Conservation (phyloP, 2,888 invertebrate genomes). For the Ophioninae sp. region DNA sequence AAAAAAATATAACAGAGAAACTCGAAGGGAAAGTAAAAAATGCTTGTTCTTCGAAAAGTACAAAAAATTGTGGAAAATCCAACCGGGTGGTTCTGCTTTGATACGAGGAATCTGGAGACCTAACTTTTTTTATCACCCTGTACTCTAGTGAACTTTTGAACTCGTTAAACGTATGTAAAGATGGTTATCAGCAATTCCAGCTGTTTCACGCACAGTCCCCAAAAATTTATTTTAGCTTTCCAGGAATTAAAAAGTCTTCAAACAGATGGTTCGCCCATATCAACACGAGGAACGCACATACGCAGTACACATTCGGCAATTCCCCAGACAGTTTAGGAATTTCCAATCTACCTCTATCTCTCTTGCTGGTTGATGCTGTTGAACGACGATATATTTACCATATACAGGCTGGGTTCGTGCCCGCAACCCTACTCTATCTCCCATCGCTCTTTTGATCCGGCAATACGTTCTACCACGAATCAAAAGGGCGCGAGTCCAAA, state of each 20-base stretch:
- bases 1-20: background rate
- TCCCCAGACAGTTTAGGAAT: conserved; percentile 57
- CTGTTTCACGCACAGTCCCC: background rate
- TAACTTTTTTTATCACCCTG: background rate
- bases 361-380: conserved; percentile 25
- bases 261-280: background rate
- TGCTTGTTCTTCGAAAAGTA: background rate
- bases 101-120: background rate
- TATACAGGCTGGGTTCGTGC: conserved; percentile 21
- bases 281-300: background rate
- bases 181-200: background rate
- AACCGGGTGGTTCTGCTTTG: background rate
- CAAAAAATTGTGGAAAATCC: background rate
- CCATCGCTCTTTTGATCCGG: conserved; percentile 4
- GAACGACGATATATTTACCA: conserved; percentile 45
- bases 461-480: background rate
- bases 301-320: background rate
- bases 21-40: background rate
- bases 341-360: conserved; percentile 55
- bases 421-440: background rate
- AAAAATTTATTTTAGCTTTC: background rate
- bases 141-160: background rate
- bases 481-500: conserved; percentile 1
- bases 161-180: background rate
- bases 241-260: background rate